Percentiles rank a stretch among this genome's conserved stretches.
These are phyloP conservation scores for Telmatochromis sp. DNA, from an alignment of 2,113 vertebrate species.

Conservation along the genomic window DNA sequence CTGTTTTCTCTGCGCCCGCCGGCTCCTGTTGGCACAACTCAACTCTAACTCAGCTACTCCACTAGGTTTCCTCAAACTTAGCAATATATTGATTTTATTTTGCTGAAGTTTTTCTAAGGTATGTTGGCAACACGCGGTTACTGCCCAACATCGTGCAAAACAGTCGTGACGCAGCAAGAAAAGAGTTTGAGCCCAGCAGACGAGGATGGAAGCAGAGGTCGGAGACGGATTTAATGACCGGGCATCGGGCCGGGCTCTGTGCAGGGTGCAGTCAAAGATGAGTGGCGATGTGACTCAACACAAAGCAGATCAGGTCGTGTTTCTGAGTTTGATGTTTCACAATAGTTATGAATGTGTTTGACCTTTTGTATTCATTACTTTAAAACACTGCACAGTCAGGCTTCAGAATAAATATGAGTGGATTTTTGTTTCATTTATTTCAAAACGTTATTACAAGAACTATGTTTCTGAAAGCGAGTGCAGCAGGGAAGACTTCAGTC, in stretches of 20 bases:
- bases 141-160: not conserved
- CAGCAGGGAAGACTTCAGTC: not conserved
- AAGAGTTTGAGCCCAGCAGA: not conserved
- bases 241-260: not conserved
- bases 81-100: constrained; percentile 5
- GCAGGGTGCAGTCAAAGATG: not conserved
- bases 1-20: not conserved
- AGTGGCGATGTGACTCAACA: accelerated
- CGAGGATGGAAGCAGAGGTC: not conserved
- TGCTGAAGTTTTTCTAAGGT: not conserved
- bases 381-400: not conserved
- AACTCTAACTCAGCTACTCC: not conserved
- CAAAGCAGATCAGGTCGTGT: not conserved
- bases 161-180: not conserved
- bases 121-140: not conserved
- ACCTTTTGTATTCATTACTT: not conserved
- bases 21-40: not conserved
- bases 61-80: not conserved
- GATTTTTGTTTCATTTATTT: not conserved
- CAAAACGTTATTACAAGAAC: not conserved
- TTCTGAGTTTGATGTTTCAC: not conserved
- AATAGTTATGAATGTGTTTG: not conserved
- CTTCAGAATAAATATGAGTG: not conserved
- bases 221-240: not conserved
- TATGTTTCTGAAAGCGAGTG: not conserved